Percentiles rank a stretch among this genome's conserved stretches.
Evolutionary conservation across 2,113 vertebrate genomes (phyloP).

Genomic region (Toxotes jaculatrix): DNA sequence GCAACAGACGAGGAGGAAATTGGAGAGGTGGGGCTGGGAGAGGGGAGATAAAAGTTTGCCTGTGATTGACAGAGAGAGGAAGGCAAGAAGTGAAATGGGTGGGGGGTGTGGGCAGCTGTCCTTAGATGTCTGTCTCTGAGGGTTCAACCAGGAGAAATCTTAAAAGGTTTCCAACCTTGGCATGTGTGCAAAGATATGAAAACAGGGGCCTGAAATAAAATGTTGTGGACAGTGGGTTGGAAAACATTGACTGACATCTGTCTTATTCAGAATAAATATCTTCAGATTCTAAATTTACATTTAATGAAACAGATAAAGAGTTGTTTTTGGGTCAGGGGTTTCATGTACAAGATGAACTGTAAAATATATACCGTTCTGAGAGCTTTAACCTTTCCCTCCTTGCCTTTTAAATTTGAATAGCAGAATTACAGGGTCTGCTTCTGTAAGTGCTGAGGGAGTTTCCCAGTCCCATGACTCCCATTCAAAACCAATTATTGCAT

Average conservation of each 20-base stretch:
- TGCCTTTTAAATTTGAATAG: slow-evolving; percentile 8
- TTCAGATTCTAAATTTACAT: not conserved
- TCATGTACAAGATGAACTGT: not conserved
- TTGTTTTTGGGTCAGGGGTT: not conserved
- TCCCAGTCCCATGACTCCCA: not conserved
- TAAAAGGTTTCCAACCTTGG: slow-evolving; percentile 58
- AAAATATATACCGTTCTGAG: not conserved
- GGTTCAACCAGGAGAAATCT: slow-evolving; percentile 55
- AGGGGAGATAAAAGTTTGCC: slow-evolving; percentile 39
- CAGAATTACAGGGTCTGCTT: not conserved
- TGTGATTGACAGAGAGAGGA: slow-evolving; percentile 56
- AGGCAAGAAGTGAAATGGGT: slow-evolving; percentile 27
- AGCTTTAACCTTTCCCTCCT: not conserved
- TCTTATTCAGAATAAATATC: slow-evolving; percentile 5
- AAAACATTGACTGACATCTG: not conserved
- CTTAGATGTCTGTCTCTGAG: slow-evolving; percentile 62
- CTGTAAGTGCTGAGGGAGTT: not conserved
- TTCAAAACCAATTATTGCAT: slow-evolving; percentile 48
- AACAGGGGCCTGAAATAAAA: slow-evolving; percentile 13
- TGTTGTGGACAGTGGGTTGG: not conserved
- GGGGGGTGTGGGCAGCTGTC: slow-evolving; percentile 71
- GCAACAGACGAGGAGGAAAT: slow-evolving; percentile 48
- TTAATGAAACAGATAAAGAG: not conserved
- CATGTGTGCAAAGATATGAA: slow-evolving; percentile 39
- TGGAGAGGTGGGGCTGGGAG: slow-evolving; percentile 16